phyloP scores from a whole-genome alignment of 2,113 vertebrate species.

The Muntiacus reevesi region DNA sequence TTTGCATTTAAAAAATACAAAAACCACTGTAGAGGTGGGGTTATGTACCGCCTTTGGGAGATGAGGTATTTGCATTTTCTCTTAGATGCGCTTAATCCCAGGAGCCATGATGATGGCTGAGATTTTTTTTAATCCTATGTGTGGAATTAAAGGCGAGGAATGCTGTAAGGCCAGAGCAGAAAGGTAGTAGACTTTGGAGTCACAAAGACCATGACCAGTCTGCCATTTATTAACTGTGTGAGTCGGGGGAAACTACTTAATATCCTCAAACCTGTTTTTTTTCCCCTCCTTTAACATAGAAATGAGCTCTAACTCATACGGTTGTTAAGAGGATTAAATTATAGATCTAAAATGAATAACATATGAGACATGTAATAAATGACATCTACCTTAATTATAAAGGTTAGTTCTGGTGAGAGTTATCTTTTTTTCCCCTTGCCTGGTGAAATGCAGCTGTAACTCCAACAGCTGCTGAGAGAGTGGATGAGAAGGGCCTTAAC shows the following conservation, averaged over 20 bases:
- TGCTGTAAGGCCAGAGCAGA: neutral
- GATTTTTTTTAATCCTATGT: neutral
- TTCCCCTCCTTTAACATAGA: neutral
- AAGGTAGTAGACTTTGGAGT: neutral
- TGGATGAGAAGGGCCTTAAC: constrained; percentile 11
- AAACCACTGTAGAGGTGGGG: neutral
- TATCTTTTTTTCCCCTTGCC: neutral
- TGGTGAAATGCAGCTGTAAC: neutral
- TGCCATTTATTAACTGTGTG: neutral
- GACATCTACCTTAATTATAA: neutral
- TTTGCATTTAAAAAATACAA: neutral
- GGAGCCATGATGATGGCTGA: neutral
- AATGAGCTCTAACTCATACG: neutral
- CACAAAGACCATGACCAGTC: neutral
- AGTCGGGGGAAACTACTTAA: neutral
- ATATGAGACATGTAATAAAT: neutral
- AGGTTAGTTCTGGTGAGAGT: neutral
- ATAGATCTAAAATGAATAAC: neutral
- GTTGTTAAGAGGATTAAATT: neutral
- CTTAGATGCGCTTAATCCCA: neutral
- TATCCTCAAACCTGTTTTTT: neutral
- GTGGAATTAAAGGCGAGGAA: neutral
- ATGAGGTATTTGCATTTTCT: constrained; percentile 29
- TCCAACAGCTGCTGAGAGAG: constrained; percentile 2
- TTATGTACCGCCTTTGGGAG: neutral